These are phyloP conservation scores for Chaitophorus viminalis DNA, from an alignment of 2,888 invertebrate genomes.

Conservation along the genomic window DNA sequence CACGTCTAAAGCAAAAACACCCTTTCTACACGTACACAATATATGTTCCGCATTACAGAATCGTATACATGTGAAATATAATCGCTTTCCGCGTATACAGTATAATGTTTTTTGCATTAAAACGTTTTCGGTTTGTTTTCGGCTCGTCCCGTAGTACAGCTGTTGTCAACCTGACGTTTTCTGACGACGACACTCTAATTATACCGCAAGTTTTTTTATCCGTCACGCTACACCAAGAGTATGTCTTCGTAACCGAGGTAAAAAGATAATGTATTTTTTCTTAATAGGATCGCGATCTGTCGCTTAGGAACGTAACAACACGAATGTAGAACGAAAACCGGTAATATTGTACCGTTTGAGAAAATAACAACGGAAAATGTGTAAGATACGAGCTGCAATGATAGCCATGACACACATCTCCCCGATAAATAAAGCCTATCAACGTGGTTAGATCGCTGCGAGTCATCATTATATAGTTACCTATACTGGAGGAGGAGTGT, in stretches of 20 bases:
- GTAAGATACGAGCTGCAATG: not conserved
- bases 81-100: too few relatives aligned
- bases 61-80: too few relatives aligned
- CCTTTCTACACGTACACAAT: not conserved
- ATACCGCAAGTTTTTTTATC: not conserved
- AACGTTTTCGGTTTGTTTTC: constrained; percentile 9
- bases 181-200: not conserved
- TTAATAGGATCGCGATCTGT: not conserved
- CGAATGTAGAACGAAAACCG: not conserved
- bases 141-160: not conserved
- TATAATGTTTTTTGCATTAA: not conserved
- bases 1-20: not conserved
- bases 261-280: not conserved
- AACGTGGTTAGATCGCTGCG: not conserved
- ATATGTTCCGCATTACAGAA: not conserved
- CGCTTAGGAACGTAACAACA: not conserved
- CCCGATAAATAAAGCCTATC: not conserved
- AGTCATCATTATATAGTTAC: not conserved
- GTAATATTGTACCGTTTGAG: not conserved
- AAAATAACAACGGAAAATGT: not conserved
- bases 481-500: not conserved
- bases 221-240: not conserved
- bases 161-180: not conserved
- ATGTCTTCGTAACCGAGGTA: not conserved
- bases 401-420: not conserved